Evolutionary conservation across 2,797 vertebrate species (phyloP).

Genomic region (Carcharodon carcharias): DNA sequence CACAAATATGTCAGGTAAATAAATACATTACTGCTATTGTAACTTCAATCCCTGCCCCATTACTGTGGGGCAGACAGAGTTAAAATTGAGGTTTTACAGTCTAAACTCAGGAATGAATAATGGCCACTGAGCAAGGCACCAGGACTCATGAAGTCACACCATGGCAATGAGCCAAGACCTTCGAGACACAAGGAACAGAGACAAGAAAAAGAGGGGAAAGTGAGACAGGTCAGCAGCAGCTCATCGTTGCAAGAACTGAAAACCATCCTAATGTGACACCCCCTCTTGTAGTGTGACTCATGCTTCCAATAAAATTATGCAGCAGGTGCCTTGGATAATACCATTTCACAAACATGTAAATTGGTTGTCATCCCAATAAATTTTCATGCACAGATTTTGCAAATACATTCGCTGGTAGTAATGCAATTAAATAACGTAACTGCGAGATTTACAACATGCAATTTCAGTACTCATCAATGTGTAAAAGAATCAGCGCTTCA

Average conservation of each 20-base stretch:
- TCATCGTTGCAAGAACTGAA: background rate
- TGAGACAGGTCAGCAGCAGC: background rate
- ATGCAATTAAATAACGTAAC: conserved; percentile 25
- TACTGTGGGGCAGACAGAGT: too few species aligned
- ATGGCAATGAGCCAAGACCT: background rate
- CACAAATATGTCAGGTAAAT: background rate
- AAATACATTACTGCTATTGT: background rate
- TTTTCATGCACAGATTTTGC: background rate
- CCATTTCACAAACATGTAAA: conserved; percentile 6
- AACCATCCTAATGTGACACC: background rate
- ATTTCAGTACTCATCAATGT: background rate
- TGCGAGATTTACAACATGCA: background rate
- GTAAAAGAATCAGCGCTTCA: background rate
- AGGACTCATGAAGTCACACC: background rate
- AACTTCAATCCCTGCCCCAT: background rate
- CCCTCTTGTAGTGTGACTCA: background rate
- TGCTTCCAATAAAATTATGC: background rate
- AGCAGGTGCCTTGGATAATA: background rate
- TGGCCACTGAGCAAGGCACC: background rate
- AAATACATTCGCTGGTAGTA: conserved; percentile 13
- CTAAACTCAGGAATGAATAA: background rate
- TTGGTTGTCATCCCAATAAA: background rate
- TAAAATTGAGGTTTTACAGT: background rate
- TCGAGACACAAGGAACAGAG: background rate
- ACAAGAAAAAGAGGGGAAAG: background rate